These are phyloP conservation scores for Mizuhopecten yessoensis DNA, from an alignment of 1,140 invertebrate genomes.

Conservation along the genomic window DNA sequence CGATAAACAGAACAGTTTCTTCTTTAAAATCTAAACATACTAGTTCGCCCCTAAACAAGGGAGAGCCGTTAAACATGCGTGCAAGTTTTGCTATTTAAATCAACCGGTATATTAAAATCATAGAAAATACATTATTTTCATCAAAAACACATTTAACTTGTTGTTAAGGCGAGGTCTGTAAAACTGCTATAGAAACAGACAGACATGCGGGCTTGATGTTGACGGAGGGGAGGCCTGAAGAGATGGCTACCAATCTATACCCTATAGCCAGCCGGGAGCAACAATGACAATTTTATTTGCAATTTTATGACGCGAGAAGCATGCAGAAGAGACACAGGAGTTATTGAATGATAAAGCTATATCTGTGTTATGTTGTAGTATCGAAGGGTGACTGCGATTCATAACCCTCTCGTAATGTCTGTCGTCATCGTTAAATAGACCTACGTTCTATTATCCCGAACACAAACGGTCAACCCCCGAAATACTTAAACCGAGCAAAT, in stretches of 20 bases:
- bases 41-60: background rate
- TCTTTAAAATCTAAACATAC: background rate
- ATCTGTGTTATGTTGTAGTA: background rate
- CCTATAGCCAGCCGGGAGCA: background rate
- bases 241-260: background rate
- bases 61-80: background rate
- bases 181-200: background rate
- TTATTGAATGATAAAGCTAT: slow-evolving; percentile 21
- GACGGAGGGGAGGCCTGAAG: background rate
- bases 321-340: background rate
- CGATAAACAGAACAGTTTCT: too few species aligned
- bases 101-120: slow-evolving; percentile 33
- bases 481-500: slow-evolving; percentile 3
- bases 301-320: slow-evolving; percentile 16
- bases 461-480: slow-evolving; percentile 15
- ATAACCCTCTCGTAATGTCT: background rate
- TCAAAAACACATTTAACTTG: slow-evolving; percentile 35
- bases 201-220: background rate
- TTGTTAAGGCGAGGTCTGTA: slow-evolving; percentile 8
- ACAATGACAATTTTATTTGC: background rate
- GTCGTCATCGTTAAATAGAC: slow-evolving; percentile 15
- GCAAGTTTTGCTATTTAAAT: background rate
- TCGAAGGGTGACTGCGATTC: slow-evolving; percentile 8
- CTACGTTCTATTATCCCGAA: background rate
- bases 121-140: slow-evolving; percentile 36